Evolutionary conservation across 2,113 vertebrate genomes (phyloP).

Genomic region (Accipiter cooperii): DNA sequence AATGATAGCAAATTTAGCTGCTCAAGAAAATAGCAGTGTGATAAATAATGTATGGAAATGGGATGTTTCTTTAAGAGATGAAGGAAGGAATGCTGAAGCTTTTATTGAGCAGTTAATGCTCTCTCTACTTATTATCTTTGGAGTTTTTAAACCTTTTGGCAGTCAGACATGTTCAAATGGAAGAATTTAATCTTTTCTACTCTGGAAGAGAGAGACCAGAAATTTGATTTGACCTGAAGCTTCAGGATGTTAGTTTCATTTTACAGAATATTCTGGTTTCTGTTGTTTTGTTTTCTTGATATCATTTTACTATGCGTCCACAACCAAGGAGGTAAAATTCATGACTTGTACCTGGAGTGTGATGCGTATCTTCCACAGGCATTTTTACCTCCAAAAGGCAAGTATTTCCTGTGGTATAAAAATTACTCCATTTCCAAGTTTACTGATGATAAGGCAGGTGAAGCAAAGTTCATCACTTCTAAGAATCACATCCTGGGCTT

Average conservation of each 20-base stretch:
- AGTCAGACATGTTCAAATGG: background rate
- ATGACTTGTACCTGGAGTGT: background rate
- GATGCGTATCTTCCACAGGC: background rate
- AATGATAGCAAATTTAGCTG: background rate
- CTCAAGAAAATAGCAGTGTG: background rate
- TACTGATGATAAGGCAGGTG: background rate
- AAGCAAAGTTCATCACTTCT: background rate
- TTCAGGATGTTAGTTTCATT: background rate
- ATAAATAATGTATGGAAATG: slow-evolving; percentile 42
- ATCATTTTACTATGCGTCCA: background rate
- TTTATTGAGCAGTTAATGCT: slow-evolving; percentile 11
- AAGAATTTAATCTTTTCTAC: background rate
- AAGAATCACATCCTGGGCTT: background rate
- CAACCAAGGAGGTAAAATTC: background rate
- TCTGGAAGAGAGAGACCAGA: background rate
- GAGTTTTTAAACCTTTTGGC: background rate
- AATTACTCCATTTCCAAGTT: background rate
- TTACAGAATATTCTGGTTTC: background rate
- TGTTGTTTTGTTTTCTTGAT: background rate
- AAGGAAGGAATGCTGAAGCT: background rate
- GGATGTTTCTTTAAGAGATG: background rate
- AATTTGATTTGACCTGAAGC: background rate
- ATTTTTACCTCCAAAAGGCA: background rate
- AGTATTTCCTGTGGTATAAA: background rate
- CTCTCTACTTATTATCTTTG: background rate